A percentile compares a stretch with the other conserved stretches of the same genome.
Evolutionary conservation across 2,113 vertebrate genomes (phyloP).

Genomic region (Polypterus senegalus): DNA sequence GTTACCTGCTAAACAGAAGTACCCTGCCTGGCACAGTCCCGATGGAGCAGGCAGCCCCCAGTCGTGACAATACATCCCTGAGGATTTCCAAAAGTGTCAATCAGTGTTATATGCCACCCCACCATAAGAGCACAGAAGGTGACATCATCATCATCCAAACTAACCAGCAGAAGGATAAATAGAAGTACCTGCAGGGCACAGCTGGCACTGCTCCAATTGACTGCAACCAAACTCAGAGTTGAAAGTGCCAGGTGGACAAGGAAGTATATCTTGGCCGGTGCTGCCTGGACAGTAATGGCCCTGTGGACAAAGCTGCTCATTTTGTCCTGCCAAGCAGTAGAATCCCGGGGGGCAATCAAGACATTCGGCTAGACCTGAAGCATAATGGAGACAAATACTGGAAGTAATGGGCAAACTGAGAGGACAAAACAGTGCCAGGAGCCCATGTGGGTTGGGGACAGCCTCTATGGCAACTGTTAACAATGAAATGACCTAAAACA

Average conservation of each 20-base stretch:
- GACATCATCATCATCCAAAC: too few relatives aligned
- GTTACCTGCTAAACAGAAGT: slow-evolving; percentile 62
- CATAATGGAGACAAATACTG: neutral
- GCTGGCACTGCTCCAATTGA: slow-evolving; percentile 53
- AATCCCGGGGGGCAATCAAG: slow-evolving; percentile 60
- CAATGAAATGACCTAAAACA: too few relatives aligned
- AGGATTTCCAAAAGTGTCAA: too few relatives aligned
- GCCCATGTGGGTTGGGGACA: too few relatives aligned
- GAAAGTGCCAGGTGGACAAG: slow-evolving; percentile 64
- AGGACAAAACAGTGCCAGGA: too few relatives aligned
- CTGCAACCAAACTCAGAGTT: slow-evolving; percentile 48
- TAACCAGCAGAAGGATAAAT: slow-evolving; percentile 2
- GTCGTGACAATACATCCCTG: slow-evolving; percentile 65
- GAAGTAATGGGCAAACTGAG: neutral
- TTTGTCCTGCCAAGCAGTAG: slow-evolving; percentile 52
- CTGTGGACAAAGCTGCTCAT: slow-evolving; percentile 42
- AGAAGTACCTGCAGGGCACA: slow-evolving; percentile 63
- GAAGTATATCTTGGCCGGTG: slow-evolving; percentile 38
- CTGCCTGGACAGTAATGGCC: slow-evolving; percentile 61
- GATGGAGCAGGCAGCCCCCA: slow-evolving; percentile 60
- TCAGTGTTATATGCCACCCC: too few relatives aligned
- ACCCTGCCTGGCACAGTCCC: slow-evolving; percentile 61
- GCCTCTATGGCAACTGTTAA: too few relatives aligned
- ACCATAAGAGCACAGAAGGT: too few relatives aligned
- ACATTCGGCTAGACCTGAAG: slow-evolving; percentile 47